A percentile compares a stretch with the other conserved stretches of the same genome.
Conservation (phyloP, 2,113 vertebrate genomes). For the Perca fluviatilis region DNA sequence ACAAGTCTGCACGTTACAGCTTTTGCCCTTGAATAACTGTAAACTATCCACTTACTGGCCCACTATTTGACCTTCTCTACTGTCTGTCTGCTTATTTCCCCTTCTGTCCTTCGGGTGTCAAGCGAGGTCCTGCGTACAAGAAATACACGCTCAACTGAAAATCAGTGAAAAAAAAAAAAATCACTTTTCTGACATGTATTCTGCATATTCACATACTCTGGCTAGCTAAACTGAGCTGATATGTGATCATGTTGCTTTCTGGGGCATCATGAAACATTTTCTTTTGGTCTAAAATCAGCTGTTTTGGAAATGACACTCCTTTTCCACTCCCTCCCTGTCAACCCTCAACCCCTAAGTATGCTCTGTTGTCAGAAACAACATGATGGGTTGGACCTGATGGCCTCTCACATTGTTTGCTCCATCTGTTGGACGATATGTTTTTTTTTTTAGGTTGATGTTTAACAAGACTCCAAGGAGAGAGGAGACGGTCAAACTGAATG, state of each 20-base stretch:
- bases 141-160: constrained; percentile 17
- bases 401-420: constrained; percentile 63
- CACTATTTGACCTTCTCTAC: constrained; percentile 47
- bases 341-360: constrained; percentile 44
- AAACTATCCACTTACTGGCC: constrained; percentile 47
- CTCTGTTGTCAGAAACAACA: constrained; percentile 76
- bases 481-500: constrained; percentile 41
- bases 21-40: constrained; percentile 46
- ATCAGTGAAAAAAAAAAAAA: constrained; percentile 33
- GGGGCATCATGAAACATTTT: constrained; percentile 15
- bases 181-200: not conserved
- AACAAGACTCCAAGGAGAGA: constrained; percentile 52
- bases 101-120: constrained; percentile 40
- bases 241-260: not conserved
- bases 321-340: constrained; percentile 60
- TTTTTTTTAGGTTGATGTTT: constrained; percentile 59
- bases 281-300: constrained; percentile 32
- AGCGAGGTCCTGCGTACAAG: constrained; percentile 16
- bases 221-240: not conserved
- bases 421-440: constrained; percentile 60
- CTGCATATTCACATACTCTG: not conserved
- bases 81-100: constrained; percentile 52
- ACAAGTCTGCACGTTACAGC: constrained; percentile 34
- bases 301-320: constrained; percentile 48
- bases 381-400: constrained; percentile 54